These are phyloP conservation scores for Petaurus breviceps DNA, from an alignment of 2,113 vertebrate species.

Conservation along the genomic window DNA sequence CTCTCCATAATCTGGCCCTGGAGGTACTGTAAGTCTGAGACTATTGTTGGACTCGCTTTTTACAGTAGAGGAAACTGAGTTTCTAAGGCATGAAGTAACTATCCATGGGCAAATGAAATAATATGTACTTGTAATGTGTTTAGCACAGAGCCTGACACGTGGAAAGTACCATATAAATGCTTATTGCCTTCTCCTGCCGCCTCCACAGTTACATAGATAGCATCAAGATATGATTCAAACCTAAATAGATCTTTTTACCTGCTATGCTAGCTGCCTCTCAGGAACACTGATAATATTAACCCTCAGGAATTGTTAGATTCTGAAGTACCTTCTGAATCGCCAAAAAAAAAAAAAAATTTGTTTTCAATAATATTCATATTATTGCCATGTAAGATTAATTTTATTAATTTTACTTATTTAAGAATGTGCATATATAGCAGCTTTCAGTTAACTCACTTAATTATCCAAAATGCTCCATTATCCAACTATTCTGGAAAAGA, in stretches of 20 bases:
- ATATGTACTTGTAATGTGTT: neutral
- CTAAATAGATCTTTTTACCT: neutral
- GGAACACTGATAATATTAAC: neutral
- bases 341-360: neutral
- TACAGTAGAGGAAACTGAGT: neutral
- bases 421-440: neutral
- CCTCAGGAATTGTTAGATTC: neutral
- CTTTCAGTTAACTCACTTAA: constrained; percentile 19
- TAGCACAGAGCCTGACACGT: neutral
- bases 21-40: neutral
- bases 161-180: neutral
- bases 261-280: neutral
- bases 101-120: neutral
- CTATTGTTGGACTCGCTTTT: neutral
- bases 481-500: constrained; percentile 27
- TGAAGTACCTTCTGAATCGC: neutral
- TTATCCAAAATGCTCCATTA: neutral
- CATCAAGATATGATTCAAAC: neutral
- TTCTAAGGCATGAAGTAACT: neutral
- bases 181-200: neutral
- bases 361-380: neutral
- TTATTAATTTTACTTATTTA: neutral
- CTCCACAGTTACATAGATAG: neutral
- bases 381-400: neutral
- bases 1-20: neutral